These are phyloP conservation scores for Syrmaticus mikado DNA, from an alignment of 2,113 vertebrate species.

Conservation along the genomic window DNA sequence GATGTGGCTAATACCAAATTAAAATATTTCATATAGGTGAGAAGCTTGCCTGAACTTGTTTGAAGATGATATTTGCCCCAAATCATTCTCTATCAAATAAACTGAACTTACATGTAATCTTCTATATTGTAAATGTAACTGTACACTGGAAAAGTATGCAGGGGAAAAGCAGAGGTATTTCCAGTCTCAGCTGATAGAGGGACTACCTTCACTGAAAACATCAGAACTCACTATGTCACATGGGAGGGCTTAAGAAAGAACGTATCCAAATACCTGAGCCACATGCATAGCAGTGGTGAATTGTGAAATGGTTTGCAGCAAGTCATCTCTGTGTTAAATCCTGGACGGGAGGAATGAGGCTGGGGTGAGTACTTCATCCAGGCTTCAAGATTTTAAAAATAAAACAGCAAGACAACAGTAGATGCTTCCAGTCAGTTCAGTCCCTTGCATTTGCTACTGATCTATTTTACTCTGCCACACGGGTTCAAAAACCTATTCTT, in stretches of 20 bases:
- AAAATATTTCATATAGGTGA: background rate
- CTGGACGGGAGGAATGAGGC: background rate
- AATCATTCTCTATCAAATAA: background rate
- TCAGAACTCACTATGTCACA: background rate
- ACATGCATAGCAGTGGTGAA: background rate
- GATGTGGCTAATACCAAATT: background rate
- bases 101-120: background rate
- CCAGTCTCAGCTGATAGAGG: background rate
- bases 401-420: background rate
- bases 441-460: background rate
- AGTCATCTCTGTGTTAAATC: background rate
- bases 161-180: background rate
- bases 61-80: background rate
- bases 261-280: background rate
- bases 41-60: background rate
- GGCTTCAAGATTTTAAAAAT: background rate
- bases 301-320: background rate
- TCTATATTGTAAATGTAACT: background rate
- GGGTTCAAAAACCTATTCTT: background rate
- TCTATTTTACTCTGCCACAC: background rate
- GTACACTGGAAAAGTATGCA: background rate
- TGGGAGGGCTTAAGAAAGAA: background rate
- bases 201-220: background rate
- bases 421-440: background rate
- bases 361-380: background rate